phyloP scores from a whole-genome alignment of 1,140 invertebrate species.

The Drosophila sturtevanti region DNA sequence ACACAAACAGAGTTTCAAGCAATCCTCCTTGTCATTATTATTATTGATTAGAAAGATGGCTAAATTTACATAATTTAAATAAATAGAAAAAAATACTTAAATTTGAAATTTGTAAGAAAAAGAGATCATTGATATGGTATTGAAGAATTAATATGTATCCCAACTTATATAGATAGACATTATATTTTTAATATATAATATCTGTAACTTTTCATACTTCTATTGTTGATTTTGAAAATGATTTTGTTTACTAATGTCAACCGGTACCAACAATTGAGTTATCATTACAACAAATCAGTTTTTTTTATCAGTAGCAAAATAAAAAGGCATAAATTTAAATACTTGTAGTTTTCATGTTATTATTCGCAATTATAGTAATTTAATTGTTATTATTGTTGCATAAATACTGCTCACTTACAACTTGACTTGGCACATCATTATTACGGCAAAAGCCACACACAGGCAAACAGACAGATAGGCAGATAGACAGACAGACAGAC shows the following conservation, averaged over 20 bases:
- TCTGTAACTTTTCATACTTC: neutral
- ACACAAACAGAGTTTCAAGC: too few relatives aligned
- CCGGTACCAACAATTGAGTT: neutral
- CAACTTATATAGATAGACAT: too few relatives aligned
- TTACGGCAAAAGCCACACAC: conserved; percentile 11
- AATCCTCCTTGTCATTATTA: too few relatives aligned
- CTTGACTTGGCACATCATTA: conserved; percentile 20
- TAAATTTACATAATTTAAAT: too few relatives aligned
- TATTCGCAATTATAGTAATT: conserved; percentile 17
- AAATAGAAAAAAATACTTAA: too few relatives aligned
- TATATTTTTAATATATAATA: too few relatives aligned
- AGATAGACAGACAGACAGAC: too few relatives aligned
- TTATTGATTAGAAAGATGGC: too few relatives aligned
- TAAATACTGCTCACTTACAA: conserved; percentile 6
- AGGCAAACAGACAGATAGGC: neutral
- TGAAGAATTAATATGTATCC: too few relatives aligned
- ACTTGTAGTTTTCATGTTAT: conserved; percentile 11
- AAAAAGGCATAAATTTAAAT: neutral
- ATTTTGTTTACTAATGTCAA: neutral
- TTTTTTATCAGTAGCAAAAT: neutral
- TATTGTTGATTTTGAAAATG: neutral
- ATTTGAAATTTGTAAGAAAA: too few relatives aligned
- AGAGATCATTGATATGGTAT: too few relatives aligned
- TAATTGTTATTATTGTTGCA: conserved; percentile 20
- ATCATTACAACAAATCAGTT: conserved; percentile 2